Conservation (phyloP, 2,113 vertebrate genomes). For the Ictidomys tridecemlineatus region DNA sequence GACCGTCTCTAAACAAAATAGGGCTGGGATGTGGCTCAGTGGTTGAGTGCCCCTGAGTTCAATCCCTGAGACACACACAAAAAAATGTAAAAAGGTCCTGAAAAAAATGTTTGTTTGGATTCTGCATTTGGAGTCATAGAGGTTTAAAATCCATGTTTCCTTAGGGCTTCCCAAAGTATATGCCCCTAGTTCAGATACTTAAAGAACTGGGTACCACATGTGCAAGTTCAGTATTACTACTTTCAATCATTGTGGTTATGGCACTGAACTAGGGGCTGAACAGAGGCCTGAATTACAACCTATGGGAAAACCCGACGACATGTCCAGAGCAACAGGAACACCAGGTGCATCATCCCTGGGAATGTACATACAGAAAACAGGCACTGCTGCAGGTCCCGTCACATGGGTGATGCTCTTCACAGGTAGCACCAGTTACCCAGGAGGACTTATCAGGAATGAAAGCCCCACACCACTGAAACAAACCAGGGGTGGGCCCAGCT, state of each 20-base stretch:
- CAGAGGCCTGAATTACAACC: background rate
- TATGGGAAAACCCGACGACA: background rate
- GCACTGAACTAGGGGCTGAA: background rate
- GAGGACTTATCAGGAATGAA: background rate
- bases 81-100: background rate
- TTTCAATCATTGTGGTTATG: background rate
- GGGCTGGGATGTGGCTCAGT: no score
- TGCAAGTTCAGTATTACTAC: background rate
- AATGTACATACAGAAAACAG: background rate
- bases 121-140: background rate
- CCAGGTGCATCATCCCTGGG: rapidly evolving
- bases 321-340: background rate
- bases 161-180: background rate
- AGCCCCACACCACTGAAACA: background rate
- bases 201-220: background rate
- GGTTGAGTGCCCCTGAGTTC: no score
- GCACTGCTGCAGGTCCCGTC: background rate
- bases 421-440: background rate
- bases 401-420: background rate
- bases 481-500: background rate
- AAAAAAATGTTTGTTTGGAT: background rate
- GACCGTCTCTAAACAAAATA: no score
- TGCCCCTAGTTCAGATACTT: background rate
- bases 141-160: background rate
- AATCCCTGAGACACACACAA: no score